phyloP scores from a whole-genome alignment of 2,113 vertebrate genomes.

The Nicator chloris region DNA sequence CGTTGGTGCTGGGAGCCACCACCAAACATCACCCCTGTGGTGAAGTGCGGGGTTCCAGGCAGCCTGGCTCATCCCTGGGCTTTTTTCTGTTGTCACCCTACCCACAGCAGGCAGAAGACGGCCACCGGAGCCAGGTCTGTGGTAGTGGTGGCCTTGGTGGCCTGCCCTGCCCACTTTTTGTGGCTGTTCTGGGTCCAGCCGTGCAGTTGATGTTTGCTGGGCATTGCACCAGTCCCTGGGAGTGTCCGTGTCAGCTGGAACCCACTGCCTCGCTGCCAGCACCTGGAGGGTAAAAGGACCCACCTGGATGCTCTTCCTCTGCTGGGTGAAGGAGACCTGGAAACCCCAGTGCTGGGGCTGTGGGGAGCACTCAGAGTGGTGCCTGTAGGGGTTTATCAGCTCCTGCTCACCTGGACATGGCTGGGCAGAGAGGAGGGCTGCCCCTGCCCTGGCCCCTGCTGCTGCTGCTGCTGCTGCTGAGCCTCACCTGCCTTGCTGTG shows the following conservation, averaged over 20 bases:
- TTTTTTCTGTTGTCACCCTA: neutral
- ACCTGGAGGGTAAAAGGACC: neutral
- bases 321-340: neutral
- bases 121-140: neutral
- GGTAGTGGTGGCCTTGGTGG: neutral
- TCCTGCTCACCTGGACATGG: neutral
- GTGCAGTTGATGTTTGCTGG: neutral
- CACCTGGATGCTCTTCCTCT: neutral
- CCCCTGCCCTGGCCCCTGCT: neutral
- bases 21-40: neutral
- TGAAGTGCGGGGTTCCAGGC: neutral
- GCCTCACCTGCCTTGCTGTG: neutral
- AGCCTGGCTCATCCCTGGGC: neutral
- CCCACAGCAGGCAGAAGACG: neutral
- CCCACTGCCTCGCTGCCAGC: neutral
- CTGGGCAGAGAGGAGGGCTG: neutral
- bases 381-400: neutral
- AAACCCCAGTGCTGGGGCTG: neutral
- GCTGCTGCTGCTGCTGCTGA: constrained; percentile 18
- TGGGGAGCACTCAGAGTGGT: neutral
- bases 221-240: neutral
- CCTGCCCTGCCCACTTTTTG: neutral
- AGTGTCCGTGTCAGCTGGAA: neutral
- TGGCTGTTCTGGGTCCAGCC: neutral
- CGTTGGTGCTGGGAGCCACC: neutral